Evolutionary conservation across 2,113 vertebrate genomes (phyloP).

Genomic region (Oryzias curvinotus): DNA sequence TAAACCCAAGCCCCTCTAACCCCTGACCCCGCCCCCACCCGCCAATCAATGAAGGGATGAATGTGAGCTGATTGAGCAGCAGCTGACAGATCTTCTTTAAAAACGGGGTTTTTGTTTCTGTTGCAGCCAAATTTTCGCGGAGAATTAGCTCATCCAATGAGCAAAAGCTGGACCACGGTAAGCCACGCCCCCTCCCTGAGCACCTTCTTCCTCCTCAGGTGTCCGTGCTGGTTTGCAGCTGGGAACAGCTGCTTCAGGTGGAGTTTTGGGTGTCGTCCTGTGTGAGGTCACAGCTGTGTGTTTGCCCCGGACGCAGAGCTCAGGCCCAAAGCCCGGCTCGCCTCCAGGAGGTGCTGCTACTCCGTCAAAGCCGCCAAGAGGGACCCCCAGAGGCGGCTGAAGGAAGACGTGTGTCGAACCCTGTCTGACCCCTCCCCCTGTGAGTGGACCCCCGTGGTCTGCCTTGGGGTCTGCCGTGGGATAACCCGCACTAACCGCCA

Average conservation of each 20-base stretch:
- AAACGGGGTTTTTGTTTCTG: conserved; percentile 69
- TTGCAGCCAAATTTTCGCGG: conserved; percentile 98
- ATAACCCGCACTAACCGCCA: conserved; percentile 60
- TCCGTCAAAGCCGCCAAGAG: conserved; percentile 6
- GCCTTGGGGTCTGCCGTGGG: conserved; percentile 42
- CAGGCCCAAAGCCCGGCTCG: conserved; percentile 11
- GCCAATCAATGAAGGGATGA: neutral
- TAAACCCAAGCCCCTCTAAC: conserved; percentile 7
- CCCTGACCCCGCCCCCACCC: neutral
- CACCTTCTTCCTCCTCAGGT: neutral
- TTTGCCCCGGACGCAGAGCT: conserved; percentile 54
- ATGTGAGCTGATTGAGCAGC: neutral
- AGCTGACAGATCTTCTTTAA: conserved; percentile 1
- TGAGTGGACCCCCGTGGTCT: conserved; percentile 68
- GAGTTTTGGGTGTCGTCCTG: neutral
- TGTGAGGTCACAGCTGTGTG: conserved; percentile 21
- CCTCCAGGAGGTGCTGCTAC: conserved; percentile 35
- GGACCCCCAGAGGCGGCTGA: conserved; percentile 20
- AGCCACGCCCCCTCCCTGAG: conserved; percentile 70
- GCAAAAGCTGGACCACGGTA: conserved; percentile 95
- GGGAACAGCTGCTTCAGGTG: neutral
- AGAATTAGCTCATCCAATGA: conserved; percentile 96
- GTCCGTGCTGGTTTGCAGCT: conserved; percentile 28
- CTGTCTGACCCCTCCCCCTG: conserved; percentile 47
- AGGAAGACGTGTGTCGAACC: conserved; percentile 42